phyloP scores from a whole-genome alignment of 2,888 invertebrate species.

The Penaeus monodon region DNA sequence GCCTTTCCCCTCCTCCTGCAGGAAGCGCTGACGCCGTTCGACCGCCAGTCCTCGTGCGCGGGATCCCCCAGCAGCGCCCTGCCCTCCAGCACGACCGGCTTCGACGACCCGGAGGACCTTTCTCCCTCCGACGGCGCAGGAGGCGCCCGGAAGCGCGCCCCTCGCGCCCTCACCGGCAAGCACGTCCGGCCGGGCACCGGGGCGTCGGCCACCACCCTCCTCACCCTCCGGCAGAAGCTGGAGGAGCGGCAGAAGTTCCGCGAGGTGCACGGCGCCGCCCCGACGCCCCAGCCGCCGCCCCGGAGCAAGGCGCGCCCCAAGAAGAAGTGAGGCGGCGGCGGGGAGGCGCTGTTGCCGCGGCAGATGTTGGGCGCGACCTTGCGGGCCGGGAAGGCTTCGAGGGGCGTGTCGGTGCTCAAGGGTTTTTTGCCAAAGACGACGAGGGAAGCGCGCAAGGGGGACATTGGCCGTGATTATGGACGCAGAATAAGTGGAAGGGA shows the following conservation, averaged over 20 bases:
- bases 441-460: too few relatives aligned
- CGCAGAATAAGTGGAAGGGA: too few relatives aligned
- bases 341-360: too few relatives aligned
- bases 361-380: too few relatives aligned
- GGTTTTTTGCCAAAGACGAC: too few relatives aligned
- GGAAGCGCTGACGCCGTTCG: slow-evolving; percentile 28
- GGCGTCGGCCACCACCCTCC: slow-evolving; percentile 70
- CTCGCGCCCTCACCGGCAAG: slow-evolving; percentile 71
- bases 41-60: slow-evolving; percentile 27
- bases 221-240: slow-evolving; percentile 70
- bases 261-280: slow-evolving; percentile 44
- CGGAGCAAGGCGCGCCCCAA: slow-evolving; percentile 10
- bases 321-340: slow-evolving; percentile 30
- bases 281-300: slow-evolving; percentile 17
- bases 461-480: too few relatives aligned
- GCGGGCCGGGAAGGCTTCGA: too few relatives aligned
- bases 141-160: slow-evolving; percentile 68
- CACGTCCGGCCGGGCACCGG: slow-evolving; percentile 71
- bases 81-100: slow-evolving; percentile 50
- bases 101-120: slow-evolving; percentile 22
- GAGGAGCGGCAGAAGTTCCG: slow-evolving; percentile 68
- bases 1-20: slow-evolving; percentile 9
- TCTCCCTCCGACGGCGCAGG: slow-evolving; percentile 27
- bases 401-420: too few relatives aligned
- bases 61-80: slow-evolving; percentile 36